Base-by-base conservation (phyloP, 2,888 invertebrate species). In the Aphidius colemani region DNA sequence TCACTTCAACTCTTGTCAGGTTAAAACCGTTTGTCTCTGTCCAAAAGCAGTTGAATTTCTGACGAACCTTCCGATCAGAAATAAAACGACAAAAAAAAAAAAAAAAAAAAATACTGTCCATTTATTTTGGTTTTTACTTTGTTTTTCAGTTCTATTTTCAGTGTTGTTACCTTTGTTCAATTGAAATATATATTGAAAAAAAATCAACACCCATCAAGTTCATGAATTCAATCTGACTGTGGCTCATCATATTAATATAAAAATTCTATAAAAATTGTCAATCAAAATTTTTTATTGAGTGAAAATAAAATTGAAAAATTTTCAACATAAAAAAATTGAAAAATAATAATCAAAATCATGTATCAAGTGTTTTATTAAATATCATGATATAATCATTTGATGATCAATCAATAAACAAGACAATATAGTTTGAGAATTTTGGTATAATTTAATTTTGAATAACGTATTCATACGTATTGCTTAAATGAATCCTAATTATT, bases 401-500 rank as follows among this genome's bases (percentile, higher is more conserved):
- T 48, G 6, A 13, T n/a, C 6, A 9, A 48, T 13, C n/a, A 48
- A 48, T 48, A 48, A 7, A 48, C 9, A 10, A 11, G 9, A 48
- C 7, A 48, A 48, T 13, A 48, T 13, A 48, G n/a, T 48, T 48
- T 48, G 10, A 40, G 30, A 46, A 57, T 57, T 11, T 39, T 40
- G 57, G 46, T 44, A 57, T 46, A 46, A 46, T n/a, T 56, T 56
- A 45, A 46, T 57, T n/a, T 39, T 67, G 62, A 65, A 64, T 69
- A 63, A 64, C 66, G 44, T 57, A 67, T 64, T 66, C 64, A 67
- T 67, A 64, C 30, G 65, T 60, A 57, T 30, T 66, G 66, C 63
- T 64, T 62, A 69, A 67, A 69, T 69, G 69, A 69, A 66, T 66
- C 64, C 67, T 67, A 67, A 69, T 69, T 67, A 68, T 67, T 65